phyloP scores from a whole-genome alignment of 2,113 vertebrate genomes.

The Hydrochoerus hydrochaeris region DNA sequence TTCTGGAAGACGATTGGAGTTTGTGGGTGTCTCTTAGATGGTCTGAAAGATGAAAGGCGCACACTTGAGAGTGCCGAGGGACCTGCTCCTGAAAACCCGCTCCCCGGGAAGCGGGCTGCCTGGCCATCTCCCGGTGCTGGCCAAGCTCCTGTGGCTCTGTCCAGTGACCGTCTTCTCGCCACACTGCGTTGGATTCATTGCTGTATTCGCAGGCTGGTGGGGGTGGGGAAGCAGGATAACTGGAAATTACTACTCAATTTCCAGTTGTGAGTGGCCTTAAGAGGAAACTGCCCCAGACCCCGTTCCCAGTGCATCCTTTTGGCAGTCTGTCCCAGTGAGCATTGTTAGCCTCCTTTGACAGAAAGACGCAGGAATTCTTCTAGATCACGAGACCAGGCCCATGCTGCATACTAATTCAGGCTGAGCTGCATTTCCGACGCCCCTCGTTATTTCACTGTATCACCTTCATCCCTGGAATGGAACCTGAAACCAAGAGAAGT shows the following conservation, averaged over 20 bases:
- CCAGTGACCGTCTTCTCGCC: background rate
- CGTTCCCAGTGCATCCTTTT: background rate
- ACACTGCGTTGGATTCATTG: background rate
- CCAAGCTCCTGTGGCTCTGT: fast-evolving
- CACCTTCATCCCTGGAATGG: background rate
- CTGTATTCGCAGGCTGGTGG: background rate
- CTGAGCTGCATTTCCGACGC: background rate
- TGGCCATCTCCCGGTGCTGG: fast-evolving
- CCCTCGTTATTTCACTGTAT: fast-evolving
- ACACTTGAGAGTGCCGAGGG: fast-evolving
- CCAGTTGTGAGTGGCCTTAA: background rate
- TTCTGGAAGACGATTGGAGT: background rate
- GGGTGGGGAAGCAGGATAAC: background rate
- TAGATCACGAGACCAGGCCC: background rate
- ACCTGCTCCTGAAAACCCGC: background rate
- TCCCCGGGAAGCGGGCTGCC: fast-evolving
- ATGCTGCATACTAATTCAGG: fast-evolving
- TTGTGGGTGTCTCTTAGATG: background rate
- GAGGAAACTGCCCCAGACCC: background rate
- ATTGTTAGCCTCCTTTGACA: background rate
- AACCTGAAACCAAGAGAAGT: background rate
- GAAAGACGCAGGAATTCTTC: background rate
- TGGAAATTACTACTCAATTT: no score
- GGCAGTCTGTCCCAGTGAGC: background rate
- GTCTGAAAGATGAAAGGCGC: background rate